phyloP scores from a whole-genome alignment of 2,888 invertebrate species.

The Gandaritis pyraliata region DNA sequence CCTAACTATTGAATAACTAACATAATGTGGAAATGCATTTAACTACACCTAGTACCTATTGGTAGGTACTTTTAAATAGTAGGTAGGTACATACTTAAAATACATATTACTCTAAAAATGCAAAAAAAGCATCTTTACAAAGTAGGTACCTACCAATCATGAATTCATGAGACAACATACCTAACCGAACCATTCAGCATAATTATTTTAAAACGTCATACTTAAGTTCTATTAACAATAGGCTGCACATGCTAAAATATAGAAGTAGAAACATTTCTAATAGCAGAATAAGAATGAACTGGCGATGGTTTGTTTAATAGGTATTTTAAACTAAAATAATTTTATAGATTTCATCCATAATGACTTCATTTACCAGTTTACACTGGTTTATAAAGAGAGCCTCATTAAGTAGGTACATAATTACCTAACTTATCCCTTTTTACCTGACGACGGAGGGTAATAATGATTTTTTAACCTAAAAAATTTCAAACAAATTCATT shows the following conservation, averaged over 20 bases:
- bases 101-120: neutral
- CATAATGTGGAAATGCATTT: conserved; percentile 55
- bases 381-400: neutral
- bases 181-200: neutral
- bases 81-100: neutral
- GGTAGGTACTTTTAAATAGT: neutral
- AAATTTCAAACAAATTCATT: too few relatives aligned
- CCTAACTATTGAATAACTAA: conserved; percentile 54
- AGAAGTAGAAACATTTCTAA: neutral
- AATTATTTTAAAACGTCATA: neutral
- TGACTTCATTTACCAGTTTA: too few relatives aligned
- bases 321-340: too few relatives aligned
- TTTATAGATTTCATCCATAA: too few relatives aligned
- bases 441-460: too few relatives aligned
- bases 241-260: conserved; percentile 3
- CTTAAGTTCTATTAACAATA: neutral
- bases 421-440: neutral
- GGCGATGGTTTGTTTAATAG: too few relatives aligned
- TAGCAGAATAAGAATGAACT: too few relatives aligned
- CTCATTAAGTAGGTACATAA: neutral
- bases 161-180: neutral
- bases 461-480: too few relatives aligned
- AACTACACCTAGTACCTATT: conserved; percentile 21
- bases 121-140: neutral
- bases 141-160: too few relatives aligned